Evolutionary conservation across 2,888 invertebrate species (phyloP).

Genomic region (Lamellibrachia satsuma): DNA sequence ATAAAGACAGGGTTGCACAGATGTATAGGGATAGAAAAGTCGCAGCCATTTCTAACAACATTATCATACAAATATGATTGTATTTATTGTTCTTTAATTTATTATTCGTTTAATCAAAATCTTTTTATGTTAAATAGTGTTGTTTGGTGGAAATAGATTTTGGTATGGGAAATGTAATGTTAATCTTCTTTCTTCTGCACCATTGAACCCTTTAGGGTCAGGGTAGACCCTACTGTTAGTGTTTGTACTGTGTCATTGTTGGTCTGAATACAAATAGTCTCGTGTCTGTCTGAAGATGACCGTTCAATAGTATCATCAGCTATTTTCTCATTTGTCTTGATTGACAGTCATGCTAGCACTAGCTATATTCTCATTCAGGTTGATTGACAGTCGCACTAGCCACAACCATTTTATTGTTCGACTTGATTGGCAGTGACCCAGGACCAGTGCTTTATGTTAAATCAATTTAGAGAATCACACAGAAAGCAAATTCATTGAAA

Average conservation of each 20-base stretch:
- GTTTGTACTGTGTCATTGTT: too few relatives aligned
- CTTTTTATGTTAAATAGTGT: too few relatives aligned
- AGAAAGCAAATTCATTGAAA: not conserved
- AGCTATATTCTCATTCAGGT: not conserved
- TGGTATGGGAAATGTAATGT: too few relatives aligned
- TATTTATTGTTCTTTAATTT: too few relatives aligned
- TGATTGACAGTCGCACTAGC: constrained; percentile 9
- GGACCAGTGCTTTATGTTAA: not conserved
- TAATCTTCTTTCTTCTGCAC: not conserved
- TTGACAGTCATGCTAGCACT: not conserved
- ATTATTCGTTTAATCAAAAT: too few relatives aligned
- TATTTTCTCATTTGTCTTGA: constrained; percentile 12
- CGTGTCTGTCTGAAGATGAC: not conserved
- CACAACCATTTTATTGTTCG: not conserved
- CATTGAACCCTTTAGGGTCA: not conserved
- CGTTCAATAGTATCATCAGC: not conserved
- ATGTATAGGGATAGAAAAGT: too few relatives aligned
- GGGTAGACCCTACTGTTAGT: too few relatives aligned
- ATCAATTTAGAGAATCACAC: too few relatives aligned
- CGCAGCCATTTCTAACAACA: too few relatives aligned
- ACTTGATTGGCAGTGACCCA: not conserved
- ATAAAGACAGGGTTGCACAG: too few relatives aligned
- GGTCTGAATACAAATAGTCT: constrained; percentile 3
- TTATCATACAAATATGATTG: too few relatives aligned
- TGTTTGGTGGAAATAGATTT: too few relatives aligned